Base-by-base conservation (phyloP, 2,113 vertebrate species). In the Melanostigma gelatinosum region DNA sequence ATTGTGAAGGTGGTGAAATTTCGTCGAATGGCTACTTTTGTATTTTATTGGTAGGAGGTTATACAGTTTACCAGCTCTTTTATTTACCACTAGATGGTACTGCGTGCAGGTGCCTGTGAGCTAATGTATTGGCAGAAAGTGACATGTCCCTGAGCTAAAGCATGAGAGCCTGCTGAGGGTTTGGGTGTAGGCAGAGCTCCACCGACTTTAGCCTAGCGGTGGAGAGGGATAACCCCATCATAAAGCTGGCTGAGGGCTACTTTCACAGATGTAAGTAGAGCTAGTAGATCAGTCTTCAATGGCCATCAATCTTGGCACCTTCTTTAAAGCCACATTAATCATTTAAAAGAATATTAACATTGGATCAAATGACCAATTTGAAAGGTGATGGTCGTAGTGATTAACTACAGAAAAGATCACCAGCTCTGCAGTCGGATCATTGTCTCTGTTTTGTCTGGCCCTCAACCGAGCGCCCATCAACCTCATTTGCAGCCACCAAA, bases 241-340 rank as follows among this genome's bases (percentile, higher is more conserved):
- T 91, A 61, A 93, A 89, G 75, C 82, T 94, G 82, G 83, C 86
- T 5, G 91, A 94, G 63, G 29, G 20, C 20, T 61, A 82, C 32
- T 54, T 94, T 64, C 6, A 75, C 55, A 55, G 24, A 32, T 40
- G 90, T 93, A 65, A 91, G 90, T 74, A 24, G 9, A 75, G n/a
- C 50, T 46, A 46, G 44, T 16, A 46, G 44, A 52, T 22, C 50
- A 9, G 8, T 52, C 50, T 9, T 34, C 34, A 34, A 50, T 20
- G 6, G 18, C 48, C 18, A 20, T 50, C 48, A 1, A 22, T 52
- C 50, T n/a, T 40, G 38, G 38, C 38, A 22, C 18, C 48, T 52
- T 3, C n/a, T 7, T 52, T 52, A 52, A n/a, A 52, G 20, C 18
- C 6, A 18, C 42, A 44, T 12, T 13, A 12, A 44, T 44, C 42